Evolutionary conservation across 2,888 invertebrate species (phyloP), one percentile per base, ranked within the genome.

Genomic region (Dusona sp.): DNA sequence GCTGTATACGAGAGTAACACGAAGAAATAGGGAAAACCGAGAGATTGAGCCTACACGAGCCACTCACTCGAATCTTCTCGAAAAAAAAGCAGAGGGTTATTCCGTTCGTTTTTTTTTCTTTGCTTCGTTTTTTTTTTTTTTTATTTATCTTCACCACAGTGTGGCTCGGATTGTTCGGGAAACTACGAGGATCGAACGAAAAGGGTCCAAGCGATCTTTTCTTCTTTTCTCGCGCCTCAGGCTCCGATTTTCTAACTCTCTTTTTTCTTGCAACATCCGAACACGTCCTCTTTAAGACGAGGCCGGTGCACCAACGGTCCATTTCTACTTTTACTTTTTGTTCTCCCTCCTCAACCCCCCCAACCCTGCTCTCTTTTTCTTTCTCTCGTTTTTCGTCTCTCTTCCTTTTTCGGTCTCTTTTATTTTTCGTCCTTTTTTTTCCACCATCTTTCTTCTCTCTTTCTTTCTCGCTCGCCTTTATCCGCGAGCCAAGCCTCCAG

Each of bases 221-320:
- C 65, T 70, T 61, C 29, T 68, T 68, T 38, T 68, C 70, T 57
- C 78, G 85, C 54, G 9, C 72, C 80, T 79, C 68, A 16, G 48
- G 48, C 48, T 70, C 54, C n/a, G 22, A 48, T 65, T 67, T 67
- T 67, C 22, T 54, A 29, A 65, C 65, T 38, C 42, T 57, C 74
- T 22, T n/a, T 64, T 33, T 45, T 13, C 25, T 33, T 36, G 85
- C 61, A 9, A 9, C 70, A 86, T 84, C 84, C 80, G 88, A 87
- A 84, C 89, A 90, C 84, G 87, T 88, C 87, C 89, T 90, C 91
- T 90, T 90, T 90, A 90, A 90, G 88, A 86, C 89, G 87, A 86
- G 79, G 83, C 68, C 83, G 78, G 79, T 79, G 82, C 83, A 78
- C 79, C 80, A 68, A 80, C 83, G 87, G 75, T 85, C 83, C 84